Conservation (phyloP, 2,888 invertebrate genomes). For the Epistrophella euchroma region DNA sequence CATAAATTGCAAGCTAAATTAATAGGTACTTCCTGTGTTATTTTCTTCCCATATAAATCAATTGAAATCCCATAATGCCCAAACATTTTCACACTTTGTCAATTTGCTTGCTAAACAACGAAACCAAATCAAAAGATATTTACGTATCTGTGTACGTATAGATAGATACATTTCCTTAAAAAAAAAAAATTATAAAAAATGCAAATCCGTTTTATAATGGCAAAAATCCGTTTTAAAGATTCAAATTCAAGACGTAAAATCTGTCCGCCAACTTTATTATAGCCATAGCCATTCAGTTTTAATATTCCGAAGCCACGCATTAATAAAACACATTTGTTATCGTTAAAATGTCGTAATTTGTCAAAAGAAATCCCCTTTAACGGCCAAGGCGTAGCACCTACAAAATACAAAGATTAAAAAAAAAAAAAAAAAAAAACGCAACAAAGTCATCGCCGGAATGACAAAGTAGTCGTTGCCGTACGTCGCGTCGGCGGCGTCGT, state of each 20-base stretch:
- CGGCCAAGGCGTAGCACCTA: constrained; percentile 42
- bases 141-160: neutral
- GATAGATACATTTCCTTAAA: neutral
- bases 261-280: neutral
- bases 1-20: neutral
- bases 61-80: constrained; percentile 11
- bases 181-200: constrained; percentile 12
- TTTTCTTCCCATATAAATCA: constrained; percentile 19
- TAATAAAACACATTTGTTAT: constrained; percentile 71
- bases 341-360: constrained; percentile 72
- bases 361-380: constrained; percentile 49
- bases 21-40: neutral
- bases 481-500: neutral
- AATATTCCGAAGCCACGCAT: constrained; percentile 51
- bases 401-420: constrained; percentile 2
- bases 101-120: neutral
- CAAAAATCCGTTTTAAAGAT: constrained; percentile 16
- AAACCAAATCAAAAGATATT: neutral
- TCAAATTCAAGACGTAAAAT: constrained; percentile 9
- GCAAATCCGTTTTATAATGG: constrained; percentile 25
- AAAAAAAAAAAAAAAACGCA: neutral
- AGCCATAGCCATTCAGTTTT: neutral
- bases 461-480: neutral
- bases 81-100: constrained; percentile 28
- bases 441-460: neutral